Conservation (phyloP, 2,888 invertebrate genomes). For the Fragum sueziense region DNA sequence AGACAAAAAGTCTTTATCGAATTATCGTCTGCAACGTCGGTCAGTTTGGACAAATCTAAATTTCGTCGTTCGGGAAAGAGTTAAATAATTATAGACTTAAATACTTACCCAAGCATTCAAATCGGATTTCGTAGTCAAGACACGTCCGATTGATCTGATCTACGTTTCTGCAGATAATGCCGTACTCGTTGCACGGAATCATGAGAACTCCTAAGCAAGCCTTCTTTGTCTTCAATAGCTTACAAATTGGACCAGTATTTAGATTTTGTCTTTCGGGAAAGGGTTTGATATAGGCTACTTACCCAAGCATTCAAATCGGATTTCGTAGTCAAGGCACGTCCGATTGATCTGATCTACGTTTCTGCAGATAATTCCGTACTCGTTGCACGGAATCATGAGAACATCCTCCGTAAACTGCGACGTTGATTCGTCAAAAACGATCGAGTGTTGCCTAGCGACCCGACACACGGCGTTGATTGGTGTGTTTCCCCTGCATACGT, state of each 20-base stretch:
- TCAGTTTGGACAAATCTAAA: no score
- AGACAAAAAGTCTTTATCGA: no score
- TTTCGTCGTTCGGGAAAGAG: no score
- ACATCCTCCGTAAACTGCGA: slow-evolving; percentile 15
- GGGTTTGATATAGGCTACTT: neutral
- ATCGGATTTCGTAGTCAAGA: slow-evolving; percentile 51
- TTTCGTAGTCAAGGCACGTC: slow-evolving; percentile 50
- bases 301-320: slow-evolving; percentile 57
- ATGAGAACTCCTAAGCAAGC: neutral
- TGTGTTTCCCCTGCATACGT: slow-evolving; percentile 44
- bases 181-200: slow-evolving; percentile 44
- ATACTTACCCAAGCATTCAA: slow-evolving; percentile 57
- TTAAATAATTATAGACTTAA: no score
- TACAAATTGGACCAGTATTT: neutral
- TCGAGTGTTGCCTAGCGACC: slow-evolving; percentile 10
- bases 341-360: slow-evolving; percentile 42
- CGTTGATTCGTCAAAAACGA: slow-evolving; percentile 46
- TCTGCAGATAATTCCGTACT: slow-evolving; percentile 40
- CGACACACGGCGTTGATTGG: slow-evolving; percentile 55
- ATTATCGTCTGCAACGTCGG: no score
- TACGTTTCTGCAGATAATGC: slow-evolving; percentile 42
- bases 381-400: slow-evolving; percentile 44
- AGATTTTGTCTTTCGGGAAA: neutral
- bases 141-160: slow-evolving; percentile 48
- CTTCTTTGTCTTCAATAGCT: neutral